phyloP scores from a whole-genome alignment of 2,797 vertebrate genomes.

The Spinus olivaceus region DNA sequence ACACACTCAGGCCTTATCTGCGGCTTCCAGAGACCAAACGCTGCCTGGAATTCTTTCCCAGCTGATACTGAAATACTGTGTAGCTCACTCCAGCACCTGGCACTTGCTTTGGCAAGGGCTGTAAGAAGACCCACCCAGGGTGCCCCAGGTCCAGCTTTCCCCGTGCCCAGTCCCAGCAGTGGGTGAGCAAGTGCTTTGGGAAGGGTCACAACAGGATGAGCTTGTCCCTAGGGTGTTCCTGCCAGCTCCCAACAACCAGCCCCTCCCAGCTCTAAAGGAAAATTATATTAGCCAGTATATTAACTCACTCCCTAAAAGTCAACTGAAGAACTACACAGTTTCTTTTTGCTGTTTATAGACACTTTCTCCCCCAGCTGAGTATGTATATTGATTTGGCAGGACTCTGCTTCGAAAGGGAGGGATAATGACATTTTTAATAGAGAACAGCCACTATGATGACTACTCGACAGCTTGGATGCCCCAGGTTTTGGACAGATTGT shows the following conservation, averaged over 20 bases:
- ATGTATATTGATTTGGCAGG: background rate
- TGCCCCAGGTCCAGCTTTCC: background rate
- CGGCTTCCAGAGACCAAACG: background rate
- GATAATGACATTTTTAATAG: background rate
- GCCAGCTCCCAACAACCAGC: background rate
- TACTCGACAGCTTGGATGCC: background rate
- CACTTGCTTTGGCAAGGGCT: background rate
- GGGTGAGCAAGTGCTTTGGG: background rate
- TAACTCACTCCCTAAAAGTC: background rate
- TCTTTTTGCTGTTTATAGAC: background rate
- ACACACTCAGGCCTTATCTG: background rate
- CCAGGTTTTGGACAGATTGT: background rate
- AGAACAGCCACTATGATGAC: background rate
- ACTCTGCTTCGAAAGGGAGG: background rate
- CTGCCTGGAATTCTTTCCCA: background rate
- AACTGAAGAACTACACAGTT: background rate
- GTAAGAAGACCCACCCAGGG: background rate
- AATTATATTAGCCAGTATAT: rapidly evolving
- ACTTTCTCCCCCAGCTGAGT: rapidly evolving
- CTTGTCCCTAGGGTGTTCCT: rapidly evolving
- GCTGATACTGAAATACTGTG: background rate
- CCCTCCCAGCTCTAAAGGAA: background rate
- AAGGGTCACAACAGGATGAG: background rate
- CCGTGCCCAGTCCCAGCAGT: background rate
- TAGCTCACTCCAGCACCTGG: background rate